A percentile compares a stretch with the other conserved stretches of the same genome.
These are phyloP conservation scores for Lanistes nyassanus DNA, from an alignment of 1,140 invertebrate species.

Conservation along the genomic window DNA sequence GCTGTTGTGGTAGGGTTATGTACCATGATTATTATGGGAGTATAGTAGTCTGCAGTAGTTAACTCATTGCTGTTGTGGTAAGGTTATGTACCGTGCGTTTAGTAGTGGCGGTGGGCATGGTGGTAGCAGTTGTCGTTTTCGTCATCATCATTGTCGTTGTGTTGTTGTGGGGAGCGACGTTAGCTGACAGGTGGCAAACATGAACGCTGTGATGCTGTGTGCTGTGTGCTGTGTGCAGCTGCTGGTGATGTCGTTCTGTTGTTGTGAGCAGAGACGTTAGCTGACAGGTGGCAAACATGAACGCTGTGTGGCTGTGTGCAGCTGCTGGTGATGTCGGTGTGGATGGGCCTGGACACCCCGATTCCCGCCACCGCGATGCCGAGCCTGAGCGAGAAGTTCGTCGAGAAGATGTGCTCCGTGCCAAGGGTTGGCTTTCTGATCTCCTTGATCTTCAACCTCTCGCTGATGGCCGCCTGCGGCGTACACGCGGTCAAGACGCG, in stretches of 20 bases:
- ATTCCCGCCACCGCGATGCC: conserved; percentile 6
- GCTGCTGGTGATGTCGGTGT: conserved; percentile 17
- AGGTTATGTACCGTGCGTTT: no score
- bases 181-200: neutral
- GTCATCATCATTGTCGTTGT: no score
- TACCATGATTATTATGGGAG: no score
- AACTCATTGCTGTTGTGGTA: no score
- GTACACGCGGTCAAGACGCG: conserved; percentile 79
- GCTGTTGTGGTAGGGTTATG: no score
- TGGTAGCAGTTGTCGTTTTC: no score
- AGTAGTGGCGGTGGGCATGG: no score
- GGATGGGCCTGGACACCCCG: conserved; percentile 27
- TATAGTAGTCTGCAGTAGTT: no score
- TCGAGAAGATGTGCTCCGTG: conserved; percentile 23
- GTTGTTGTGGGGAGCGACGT: no score
- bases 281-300: neutral
- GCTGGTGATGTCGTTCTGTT: no score
- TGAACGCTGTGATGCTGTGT: neutral
- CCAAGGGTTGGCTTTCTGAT: conserved; percentile 30
- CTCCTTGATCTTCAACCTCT: conserved; percentile 82
- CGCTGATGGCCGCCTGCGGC: conserved; percentile 87
- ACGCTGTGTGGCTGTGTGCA: conserved; percentile 14
- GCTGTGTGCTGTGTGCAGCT: no score
- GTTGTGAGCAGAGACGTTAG: no score
- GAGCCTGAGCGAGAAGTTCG: conserved; percentile 17